These are phyloP conservation scores for Chloebia gouldiae DNA, from an alignment of 2,113 vertebrate genomes.

Conservation along the genomic window DNA sequence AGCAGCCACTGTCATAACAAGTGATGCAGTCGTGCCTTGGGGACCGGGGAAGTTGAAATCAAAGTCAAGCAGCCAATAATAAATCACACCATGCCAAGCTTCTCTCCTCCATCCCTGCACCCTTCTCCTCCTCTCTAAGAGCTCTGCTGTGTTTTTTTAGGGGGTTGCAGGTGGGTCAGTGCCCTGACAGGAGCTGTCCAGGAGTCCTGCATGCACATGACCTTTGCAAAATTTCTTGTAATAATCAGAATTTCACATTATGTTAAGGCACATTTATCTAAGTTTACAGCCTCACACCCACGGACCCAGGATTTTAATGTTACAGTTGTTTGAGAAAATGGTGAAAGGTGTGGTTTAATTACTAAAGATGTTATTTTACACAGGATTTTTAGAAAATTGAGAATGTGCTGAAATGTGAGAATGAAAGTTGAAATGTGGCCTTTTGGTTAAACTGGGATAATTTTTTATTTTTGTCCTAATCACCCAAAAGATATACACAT, in stretches of 20 bases:
- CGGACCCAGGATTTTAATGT: background rate
- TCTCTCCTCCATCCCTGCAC: background rate
- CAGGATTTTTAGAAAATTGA: background rate
- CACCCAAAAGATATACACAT: background rate
- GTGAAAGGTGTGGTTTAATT: background rate
- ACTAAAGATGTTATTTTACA: background rate
- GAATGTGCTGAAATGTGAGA: background rate
- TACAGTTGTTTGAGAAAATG: background rate
- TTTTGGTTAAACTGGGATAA: background rate
- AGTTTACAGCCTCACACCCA: accelerated
- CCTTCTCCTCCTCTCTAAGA: background rate
- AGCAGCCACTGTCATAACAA: background rate
- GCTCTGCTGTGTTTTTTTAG: background rate
- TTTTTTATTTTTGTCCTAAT: background rate
- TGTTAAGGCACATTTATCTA: background rate
- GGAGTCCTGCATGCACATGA: background rate
- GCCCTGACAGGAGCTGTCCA: background rate
- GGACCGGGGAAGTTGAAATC: background rate
- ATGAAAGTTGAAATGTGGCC: background rate
- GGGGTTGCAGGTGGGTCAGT: background rate
- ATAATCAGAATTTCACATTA: background rate
- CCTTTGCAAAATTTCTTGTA: background rate
- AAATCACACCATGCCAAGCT: background rate
- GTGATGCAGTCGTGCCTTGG: background rate
- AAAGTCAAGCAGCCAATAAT: background rate